Evolutionary conservation across 1,140 invertebrate species (phyloP).

Genomic region (Macrocentrus cingulum): DNA sequence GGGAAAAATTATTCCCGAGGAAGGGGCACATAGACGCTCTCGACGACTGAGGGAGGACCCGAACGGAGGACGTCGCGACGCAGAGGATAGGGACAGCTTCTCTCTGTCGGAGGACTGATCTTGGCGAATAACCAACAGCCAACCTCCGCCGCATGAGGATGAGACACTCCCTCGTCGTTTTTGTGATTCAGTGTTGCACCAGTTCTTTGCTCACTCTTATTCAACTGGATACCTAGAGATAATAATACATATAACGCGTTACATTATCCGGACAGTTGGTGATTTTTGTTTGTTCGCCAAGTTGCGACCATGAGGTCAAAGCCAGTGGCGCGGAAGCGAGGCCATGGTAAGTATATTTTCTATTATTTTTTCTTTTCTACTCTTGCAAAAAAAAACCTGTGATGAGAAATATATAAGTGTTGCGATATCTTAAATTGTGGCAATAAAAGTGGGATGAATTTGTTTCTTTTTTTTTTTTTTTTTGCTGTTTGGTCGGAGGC

Average conservation of each 20-base stretch:
- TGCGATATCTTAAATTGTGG: no score
- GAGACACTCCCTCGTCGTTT: background rate
- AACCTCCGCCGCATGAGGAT: background rate
- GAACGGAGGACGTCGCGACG: conserved; percentile 4
- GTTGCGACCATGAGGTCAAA: conserved; percentile 58
- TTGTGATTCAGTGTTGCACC: no score
- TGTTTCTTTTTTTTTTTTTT: background rate
- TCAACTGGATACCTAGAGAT: background rate
- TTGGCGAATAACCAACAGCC: background rate
- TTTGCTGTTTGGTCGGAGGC: conserved; percentile 32
- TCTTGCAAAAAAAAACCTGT: no score
- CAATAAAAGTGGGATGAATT: background rate
- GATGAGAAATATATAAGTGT: no score
- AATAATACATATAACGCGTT: conserved; percentile 42
- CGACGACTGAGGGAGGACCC: background rate
- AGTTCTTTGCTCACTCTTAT: no score
- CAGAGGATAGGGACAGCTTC: conserved; percentile 39
- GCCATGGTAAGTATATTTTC: conserved; percentile 55
- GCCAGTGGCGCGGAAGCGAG: conserved; percentile 56
- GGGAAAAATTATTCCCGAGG: conserved; percentile 2
- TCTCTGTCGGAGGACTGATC: conserved; percentile 48
- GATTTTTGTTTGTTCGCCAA: conserved; percentile 47
- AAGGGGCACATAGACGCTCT: background rate
- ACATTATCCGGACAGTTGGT: conserved; percentile 28
- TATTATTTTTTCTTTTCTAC: conserved; percentile 4